phyloP scores from a whole-genome alignment of 2,888 invertebrate genomes.

The Phyllotreta striolata region DNA sequence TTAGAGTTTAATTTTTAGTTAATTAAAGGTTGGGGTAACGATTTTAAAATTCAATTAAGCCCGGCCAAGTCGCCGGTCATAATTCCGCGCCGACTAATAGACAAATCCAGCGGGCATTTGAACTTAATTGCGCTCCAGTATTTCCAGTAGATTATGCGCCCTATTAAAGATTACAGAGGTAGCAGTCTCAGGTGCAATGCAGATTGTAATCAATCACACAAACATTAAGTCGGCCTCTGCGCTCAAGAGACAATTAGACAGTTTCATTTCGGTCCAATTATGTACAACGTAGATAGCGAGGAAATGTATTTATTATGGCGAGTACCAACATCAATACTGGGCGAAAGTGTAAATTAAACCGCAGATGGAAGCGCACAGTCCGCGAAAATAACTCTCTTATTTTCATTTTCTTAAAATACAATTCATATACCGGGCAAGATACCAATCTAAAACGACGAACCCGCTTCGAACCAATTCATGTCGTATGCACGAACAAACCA shows the following conservation, averaged over 20 bases:
- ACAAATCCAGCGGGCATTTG: neutral
- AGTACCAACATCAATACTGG: too few species aligned
- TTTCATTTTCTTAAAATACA: neutral
- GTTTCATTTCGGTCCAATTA: neutral
- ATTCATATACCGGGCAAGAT: neutral
- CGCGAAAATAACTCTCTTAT: too few species aligned
- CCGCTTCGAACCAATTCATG: slow-evolving; percentile 19
- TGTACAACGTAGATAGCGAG: neutral
- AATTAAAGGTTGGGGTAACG: too few species aligned
- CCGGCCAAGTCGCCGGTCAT: too few species aligned
- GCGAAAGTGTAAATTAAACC: too few species aligned
- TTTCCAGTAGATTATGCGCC: slow-evolving; percentile 3
- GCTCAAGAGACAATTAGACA: neutral
- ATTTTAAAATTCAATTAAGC: too few species aligned
- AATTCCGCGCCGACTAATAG: too few species aligned
- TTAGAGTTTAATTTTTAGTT: too few species aligned
- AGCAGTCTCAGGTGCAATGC: slow-evolving; percentile 17
- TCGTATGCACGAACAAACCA: slow-evolving; percentile 19
- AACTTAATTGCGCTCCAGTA: slow-evolving; percentile 2
- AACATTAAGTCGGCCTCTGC: slow-evolving; percentile 8
- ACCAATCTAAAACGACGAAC: slow-evolving; percentile 6
- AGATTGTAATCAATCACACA: slow-evolving; percentile 17
- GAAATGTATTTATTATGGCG: too few species aligned
- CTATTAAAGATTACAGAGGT: slow-evolving; percentile 18
- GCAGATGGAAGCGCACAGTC: too few species aligned